Percentiles rank a stretch among this genome's conserved stretches.
Evolutionary conservation across 2,888 invertebrate genomes (phyloP).

Genomic region (Nemotelus nigrinus): DNA sequence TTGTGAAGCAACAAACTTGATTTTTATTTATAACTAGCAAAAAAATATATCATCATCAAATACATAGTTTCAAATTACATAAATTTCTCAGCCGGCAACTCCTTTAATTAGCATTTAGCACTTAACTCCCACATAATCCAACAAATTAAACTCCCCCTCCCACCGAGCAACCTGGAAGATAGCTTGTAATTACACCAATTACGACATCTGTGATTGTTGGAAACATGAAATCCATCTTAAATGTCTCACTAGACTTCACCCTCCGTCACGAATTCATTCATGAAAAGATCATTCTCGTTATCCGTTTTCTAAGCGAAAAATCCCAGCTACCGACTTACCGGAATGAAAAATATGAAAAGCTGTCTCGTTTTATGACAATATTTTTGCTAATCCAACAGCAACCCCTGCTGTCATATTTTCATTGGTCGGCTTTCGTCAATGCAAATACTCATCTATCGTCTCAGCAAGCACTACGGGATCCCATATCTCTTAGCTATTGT

Average conservation of each 20-base stretch:
- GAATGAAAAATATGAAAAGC: conserved; percentile 41
- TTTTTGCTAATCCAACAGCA: conserved; percentile 35
- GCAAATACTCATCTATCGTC: conserved; percentile 21
- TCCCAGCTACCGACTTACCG: background rate
- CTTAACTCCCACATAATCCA: no score
- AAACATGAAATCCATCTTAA: conserved; percentile 52
- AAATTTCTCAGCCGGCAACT: no score
- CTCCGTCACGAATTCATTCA: conserved; percentile 14
- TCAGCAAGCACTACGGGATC: background rate
- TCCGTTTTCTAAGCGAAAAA: conserved; percentile 41
- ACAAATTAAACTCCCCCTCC: no score
- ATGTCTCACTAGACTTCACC: conserved; percentile 50
- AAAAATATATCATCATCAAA: no score
- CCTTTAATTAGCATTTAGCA: no score
- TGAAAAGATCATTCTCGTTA: conserved; percentile 48
- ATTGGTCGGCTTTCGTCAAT: conserved; percentile 30
- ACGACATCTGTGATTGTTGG: conserved; percentile 66
- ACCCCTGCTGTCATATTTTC: conserved; percentile 46
- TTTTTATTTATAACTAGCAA: no score
- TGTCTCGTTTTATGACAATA: conserved; percentile 22
- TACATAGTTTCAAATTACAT: no score
- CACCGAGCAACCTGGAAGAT: conserved; percentile 49
- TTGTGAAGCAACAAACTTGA: no score
- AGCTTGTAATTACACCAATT: conserved; percentile 65
- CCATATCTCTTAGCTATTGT: background rate